Base-by-base conservation (phyloP, 2,113 vertebrate genomes). In the Dicrurus megarhynchus region DNA sequence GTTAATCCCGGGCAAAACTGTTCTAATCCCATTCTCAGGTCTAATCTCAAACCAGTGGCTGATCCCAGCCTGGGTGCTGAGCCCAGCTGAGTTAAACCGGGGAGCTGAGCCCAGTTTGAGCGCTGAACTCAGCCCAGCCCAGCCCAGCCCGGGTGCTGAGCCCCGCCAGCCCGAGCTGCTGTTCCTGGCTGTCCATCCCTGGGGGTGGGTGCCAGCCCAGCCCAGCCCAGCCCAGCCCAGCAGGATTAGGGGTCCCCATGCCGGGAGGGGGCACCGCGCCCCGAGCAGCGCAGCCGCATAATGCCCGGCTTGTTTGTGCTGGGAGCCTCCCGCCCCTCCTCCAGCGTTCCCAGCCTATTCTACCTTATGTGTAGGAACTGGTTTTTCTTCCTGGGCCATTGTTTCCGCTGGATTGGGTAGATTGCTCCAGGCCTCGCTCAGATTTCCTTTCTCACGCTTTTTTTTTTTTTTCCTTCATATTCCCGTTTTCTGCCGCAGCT, bases 401-500 rank as follows among this genome's bases (percentile, higher is more conserved):
- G 97, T 98, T 98, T 95, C 97, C 94, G 90, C 95, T 92, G 94
- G 90, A 95, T 95, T 92, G 95, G 96, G 55, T 96, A 87, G 95
- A 94, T 96, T n/a, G 93, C 97, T 97, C 63, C 94, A 86, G 97
- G 97, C 96, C 82, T 94, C 42, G 39, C 95, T 96, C 89, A 95
- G 65, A 85, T 97, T 97, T 97, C 97, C 97, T 97, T 97, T 97
- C 97, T 97, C 97, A 97, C 97, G 95, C 94, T 80, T 95, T 92
- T 73, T 57, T 84, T 90, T 85, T 91, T 69, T 64, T 75, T 32
- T 47, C 59, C 64, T 64, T 76, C 50, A n/a, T 50, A 53, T 81
- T 67, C 89, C 73, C 35, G 2, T 67, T 90, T 76, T 70, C 59
- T 90, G 52, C 28, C 3, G 30, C 50, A 57, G 91, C 77, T 69